These are phyloP conservation scores for Alviniconcha marisindica DNA, from an alignment of 1,140 invertebrate genomes.

Conservation along the genomic window DNA sequence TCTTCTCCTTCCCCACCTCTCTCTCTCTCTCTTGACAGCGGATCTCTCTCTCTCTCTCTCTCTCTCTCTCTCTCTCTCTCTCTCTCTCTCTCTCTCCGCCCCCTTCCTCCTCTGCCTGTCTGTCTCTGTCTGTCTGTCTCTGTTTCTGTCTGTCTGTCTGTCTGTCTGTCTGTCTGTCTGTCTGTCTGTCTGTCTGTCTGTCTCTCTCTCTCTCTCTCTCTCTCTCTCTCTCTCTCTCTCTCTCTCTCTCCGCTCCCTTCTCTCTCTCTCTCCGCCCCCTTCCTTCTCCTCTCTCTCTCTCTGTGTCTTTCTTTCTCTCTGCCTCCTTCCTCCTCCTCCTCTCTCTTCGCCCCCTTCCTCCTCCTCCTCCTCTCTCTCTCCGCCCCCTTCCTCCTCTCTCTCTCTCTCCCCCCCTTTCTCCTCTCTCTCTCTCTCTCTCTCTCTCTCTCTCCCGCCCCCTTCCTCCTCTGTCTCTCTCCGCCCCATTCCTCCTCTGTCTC, in stretches of 20 bases:
- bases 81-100: conserved; percentile 21
- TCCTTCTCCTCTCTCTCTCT: neutral
- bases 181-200: neutral
- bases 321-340: neutral
- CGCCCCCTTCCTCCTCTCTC: neutral
- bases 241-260: neutral
- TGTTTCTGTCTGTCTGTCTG: neutral
- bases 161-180: neutral
- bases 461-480: too few species aligned
- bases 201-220: conserved; percentile 23
- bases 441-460: neutral
- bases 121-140: conserved; percentile 1
- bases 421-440: too few species aligned
- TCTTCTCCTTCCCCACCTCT: too few species aligned
- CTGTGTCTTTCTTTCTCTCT: neutral
- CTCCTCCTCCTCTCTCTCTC: neutral
- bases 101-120: neutral
- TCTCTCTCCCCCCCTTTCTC: neutral
- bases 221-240: conserved; percentile 17
- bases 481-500: too few species aligned
- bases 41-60: conserved; percentile 2
- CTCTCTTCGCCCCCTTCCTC: neutral
- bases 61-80: neutral
- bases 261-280: neutral
- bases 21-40: too few species aligned